phyloP scores from a whole-genome alignment of 2,797 vertebrate genomes.

The Myotis pilosus region DNA sequence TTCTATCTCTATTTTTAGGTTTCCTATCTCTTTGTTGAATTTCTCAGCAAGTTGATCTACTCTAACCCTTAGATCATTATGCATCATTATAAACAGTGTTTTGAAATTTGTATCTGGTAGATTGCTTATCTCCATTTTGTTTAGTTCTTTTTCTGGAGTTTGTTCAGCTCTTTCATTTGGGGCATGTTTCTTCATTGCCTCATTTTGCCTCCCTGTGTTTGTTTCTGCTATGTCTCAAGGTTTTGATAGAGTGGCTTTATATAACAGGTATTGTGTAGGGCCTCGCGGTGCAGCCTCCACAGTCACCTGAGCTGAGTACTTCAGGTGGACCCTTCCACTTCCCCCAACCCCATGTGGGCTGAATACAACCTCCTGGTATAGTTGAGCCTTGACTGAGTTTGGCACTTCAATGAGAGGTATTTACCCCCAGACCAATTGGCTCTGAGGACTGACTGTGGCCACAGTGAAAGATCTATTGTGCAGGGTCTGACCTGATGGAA shows the following conservation, averaged over 20 bases:
- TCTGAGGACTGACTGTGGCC: not conserved
- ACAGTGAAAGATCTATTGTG: not conserved
- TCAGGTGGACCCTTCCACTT: not conserved
- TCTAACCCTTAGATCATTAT: not conserved
- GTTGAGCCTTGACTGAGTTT: not conserved
- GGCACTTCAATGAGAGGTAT: not conserved
- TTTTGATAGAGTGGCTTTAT: not conserved
- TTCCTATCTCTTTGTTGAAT: not conserved
- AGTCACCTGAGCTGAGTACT: not conserved
- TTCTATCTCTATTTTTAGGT: not conserved
- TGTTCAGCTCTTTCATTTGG: not conserved
- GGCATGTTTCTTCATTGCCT: not conserved
- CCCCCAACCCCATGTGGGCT: not conserved
- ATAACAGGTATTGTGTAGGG: not conserved
- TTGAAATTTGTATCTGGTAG: not conserved
- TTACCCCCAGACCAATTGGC: not conserved
- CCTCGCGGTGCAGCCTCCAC: not conserved
- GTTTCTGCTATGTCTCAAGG: not conserved
- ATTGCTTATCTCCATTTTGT: not conserved
- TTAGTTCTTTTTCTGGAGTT: not conserved
- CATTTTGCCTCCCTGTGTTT: not conserved
- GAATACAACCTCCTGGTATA: not conserved
- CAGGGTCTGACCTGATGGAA: not conserved
- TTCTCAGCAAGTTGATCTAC: not conserved
- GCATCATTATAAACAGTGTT: not conserved